Evolutionary conservation across 2,113 vertebrate species (phyloP).

Genomic region (Corythaeola cristata): DNA sequence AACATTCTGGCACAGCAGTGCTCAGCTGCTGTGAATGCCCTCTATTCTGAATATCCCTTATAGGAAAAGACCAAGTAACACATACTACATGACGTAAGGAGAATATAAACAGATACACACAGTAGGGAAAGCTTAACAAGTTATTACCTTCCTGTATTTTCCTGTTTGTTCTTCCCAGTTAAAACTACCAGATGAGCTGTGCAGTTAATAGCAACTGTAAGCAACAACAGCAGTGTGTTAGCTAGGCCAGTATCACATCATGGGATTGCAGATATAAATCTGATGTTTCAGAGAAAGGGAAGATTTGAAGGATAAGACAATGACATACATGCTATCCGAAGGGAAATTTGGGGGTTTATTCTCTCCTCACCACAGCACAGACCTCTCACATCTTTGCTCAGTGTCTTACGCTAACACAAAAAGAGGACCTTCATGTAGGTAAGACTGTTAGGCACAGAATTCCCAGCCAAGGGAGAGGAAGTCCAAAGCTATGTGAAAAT

Average conservation of each 20-base stretch:
- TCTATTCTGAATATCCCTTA: neutral
- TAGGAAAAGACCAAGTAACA: neutral
- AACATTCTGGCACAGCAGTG: neutral
- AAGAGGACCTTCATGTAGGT: neutral
- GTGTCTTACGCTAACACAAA: neutral
- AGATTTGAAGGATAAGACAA: neutral
- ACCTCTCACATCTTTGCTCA: neutral
- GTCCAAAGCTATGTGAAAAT: neutral
- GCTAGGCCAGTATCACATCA: neutral
- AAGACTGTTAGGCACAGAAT: neutral
- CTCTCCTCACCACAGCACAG: neutral
- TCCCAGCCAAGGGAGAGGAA: neutral
- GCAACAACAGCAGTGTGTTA: neutral
- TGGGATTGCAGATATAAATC: neutral
- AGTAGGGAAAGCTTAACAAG: neutral
- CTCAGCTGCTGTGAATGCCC: neutral
- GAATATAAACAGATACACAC: neutral
- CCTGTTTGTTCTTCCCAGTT: neutral
- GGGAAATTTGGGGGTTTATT: neutral
- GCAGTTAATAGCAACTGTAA: neutral
- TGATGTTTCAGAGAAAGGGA: neutral
- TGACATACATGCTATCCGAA: neutral
- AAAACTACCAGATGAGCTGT: neutral
- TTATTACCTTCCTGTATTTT: neutral
- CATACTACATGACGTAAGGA: too few relatives aligned